Base-by-base conservation (phyloP, 2,113 vertebrate genomes). In the Falco punctatus region DNA sequence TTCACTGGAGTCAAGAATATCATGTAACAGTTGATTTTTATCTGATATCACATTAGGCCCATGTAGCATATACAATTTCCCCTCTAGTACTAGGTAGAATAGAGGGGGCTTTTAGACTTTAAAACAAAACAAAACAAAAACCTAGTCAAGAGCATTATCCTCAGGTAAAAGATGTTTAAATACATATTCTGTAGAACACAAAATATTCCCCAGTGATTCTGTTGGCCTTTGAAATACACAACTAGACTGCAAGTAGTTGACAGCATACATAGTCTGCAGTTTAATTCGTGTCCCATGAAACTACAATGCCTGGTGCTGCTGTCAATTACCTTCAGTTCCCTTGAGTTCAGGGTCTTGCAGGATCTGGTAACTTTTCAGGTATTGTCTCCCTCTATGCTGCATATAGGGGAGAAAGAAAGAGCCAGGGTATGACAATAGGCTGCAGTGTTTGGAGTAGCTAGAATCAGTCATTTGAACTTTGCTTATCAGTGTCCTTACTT, bases 241-340 rank as follows among this genome's bases (percentile, higher is more conserved):
- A 17, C 20, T 66, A 46, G 58, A 44, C 54, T 75, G 30, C 32
- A 85, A 51, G 66, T 72, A 83, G 40, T 42, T 94, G 73, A 44
- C 32, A 19, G n/a, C 73, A 26, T 48, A 64, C 10, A 3, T 35
- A 59, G 38, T 80, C 51, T 90, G 78, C 58, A 66, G 65, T 92
- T 94, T 79, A 91, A 40, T 95, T 92, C 24, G 33, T 80, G 54
- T 88, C 42, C 59, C 9, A 7, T 66, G 55, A 73, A 87, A 82
- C 74, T 81, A 59, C 51, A 87, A 74, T 81, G 19, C 33, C 54
- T 64, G 49, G 10, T 87, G 24, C 38, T 94, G 30, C 49, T 82
- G 51, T 46, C 9, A 6, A 15, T 88, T 88, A 27, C n/a, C 17
- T 94, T 75, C 62, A 38, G 38, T 74, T 84, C n/a, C 17, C 12